Evolutionary conservation across 2,888 invertebrate genomes (phyloP).

Genomic region (Dryobota labecula): DNA sequence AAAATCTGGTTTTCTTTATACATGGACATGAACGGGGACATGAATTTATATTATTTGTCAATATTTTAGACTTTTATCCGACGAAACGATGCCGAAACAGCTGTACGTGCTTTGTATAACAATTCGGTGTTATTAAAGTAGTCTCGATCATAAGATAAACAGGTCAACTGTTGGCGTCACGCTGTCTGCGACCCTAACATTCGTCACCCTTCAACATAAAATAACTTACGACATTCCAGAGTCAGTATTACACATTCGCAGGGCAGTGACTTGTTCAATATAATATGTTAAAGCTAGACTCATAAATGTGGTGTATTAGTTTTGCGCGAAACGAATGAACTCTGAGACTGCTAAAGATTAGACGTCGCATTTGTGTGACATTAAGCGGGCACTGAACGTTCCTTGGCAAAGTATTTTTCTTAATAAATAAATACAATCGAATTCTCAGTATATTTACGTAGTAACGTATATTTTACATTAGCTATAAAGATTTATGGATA

Average conservation of each 20-base stretch:
- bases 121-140: slow-evolving; percentile 63
- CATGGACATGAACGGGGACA: too few relatives aligned
- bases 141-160: slow-evolving; percentile 76
- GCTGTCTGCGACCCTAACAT: slow-evolving; percentile 79
- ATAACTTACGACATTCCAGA: slow-evolving; percentile 67
- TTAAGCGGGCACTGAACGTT: slow-evolving; percentile 41
- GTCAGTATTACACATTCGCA: slow-evolving; percentile 59
- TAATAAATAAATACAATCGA: slow-evolving; percentile 32
- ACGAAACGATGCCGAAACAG: slow-evolving; percentile 17
- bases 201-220: slow-evolving; percentile 66
- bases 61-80: slow-evolving; percentile 37
- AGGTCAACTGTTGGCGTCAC: slow-evolving; percentile 76
- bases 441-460: background rate
- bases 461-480: slow-evolving; percentile 18
- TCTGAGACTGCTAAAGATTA: slow-evolving; percentile 36
- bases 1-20: slow-evolving; percentile 31
- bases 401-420: slow-evolving; percentile 32
- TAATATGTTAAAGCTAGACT: slow-evolving; percentile 40
- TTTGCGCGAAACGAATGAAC: slow-evolving; percentile 35
- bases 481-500: background rate
- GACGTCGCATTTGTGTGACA: slow-evolving; percentile 28
- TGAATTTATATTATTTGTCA: slow-evolving; percentile 45
- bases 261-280: slow-evolving; percentile 56
- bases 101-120: slow-evolving; percentile 54
- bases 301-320: slow-evolving; percentile 49